Evolutionary conservation across 1,140 invertebrate genomes (phyloP).

Genomic region (Prorops nasuta): DNA sequence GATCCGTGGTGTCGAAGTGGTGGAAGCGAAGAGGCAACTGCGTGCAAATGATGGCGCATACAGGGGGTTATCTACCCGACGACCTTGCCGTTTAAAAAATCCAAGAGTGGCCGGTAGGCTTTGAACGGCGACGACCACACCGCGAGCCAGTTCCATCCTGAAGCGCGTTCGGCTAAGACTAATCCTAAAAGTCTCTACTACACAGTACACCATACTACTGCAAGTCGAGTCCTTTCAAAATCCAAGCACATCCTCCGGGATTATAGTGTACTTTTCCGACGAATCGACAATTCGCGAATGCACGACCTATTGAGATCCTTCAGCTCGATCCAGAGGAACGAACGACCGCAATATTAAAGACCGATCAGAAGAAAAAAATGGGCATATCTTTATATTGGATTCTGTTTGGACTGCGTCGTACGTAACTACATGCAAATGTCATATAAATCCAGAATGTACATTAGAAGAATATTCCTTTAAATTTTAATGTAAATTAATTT

Average conservation of each 20-base stretch:
- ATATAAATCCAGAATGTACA: too few relatives aligned
- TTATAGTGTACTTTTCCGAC: neutral
- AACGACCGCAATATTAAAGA: too few relatives aligned
- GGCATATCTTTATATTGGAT: too few relatives aligned
- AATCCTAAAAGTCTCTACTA: too few relatives aligned
- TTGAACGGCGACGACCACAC: slow-evolving; percentile 9
- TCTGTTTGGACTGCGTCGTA: too few relatives aligned
- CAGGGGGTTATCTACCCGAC: slow-evolving; percentile 41
- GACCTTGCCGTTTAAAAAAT: slow-evolving; percentile 42
- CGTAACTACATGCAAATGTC: too few relatives aligned
- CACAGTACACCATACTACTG: too few relatives aligned
- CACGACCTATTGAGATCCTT: neutral
- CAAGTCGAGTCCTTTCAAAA: too few relatives aligned
- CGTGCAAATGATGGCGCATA: slow-evolving; percentile 27
- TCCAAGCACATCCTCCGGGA: too few relatives aligned
- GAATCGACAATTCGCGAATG: neutral
- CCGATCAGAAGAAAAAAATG: too few relatives aligned
- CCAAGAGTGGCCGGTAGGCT: slow-evolving; percentile 20
- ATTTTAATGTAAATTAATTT: too few relatives aligned
- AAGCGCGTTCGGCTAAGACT: slow-evolving; percentile 36
- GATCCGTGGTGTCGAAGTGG: slow-evolving; percentile 3
- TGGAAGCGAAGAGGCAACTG: slow-evolving; percentile 8
- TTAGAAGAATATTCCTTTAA: too few relatives aligned
- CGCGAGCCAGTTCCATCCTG: slow-evolving; percentile 35
- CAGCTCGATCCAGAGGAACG: neutral